Conservation (phyloP, 1,140 invertebrate species). For the Pogonomyrmex barbatus region DNA sequence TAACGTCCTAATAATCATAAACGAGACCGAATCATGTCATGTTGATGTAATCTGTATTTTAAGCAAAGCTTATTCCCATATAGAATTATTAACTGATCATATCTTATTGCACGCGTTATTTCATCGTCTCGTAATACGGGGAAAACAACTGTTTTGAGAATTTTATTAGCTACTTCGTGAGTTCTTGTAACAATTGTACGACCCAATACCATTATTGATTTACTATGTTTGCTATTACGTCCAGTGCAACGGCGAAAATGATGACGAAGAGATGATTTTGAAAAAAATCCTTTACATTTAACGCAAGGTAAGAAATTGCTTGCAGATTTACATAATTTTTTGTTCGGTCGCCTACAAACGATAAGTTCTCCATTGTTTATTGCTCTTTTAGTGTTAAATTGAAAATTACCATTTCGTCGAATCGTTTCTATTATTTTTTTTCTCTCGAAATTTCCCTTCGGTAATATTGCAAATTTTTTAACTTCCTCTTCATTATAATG, state of each 20-base stretch:
- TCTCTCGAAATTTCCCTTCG: neutral
- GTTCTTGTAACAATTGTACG: neutral
- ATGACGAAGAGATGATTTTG: neutral
- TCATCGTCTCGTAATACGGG: neutral
- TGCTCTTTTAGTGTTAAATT: neutral
- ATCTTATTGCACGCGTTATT: neutral
- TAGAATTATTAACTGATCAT: neutral
- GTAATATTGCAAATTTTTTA: neutral
- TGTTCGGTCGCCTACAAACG: neutral
- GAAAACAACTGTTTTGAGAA: neutral
- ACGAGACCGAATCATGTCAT: neutral
- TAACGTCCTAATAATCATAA: neutral
- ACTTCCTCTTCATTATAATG: neutral
- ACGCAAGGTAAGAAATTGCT: neutral
- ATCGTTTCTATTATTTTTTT: neutral
- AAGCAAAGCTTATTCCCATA: neutral
- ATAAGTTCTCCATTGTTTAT: neutral
- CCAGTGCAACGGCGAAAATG: neutral
- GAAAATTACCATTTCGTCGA: neutral
- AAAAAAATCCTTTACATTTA: constrained; percentile 4
- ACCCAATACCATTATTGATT: neutral
- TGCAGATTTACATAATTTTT: neutral
- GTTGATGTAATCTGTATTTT: neutral
- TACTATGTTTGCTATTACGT: neutral
- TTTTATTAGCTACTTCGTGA: neutral